Evolutionary conservation across 1,140 invertebrate genomes (phyloP).

Genomic region (Conopomorpha cramerella): DNA sequence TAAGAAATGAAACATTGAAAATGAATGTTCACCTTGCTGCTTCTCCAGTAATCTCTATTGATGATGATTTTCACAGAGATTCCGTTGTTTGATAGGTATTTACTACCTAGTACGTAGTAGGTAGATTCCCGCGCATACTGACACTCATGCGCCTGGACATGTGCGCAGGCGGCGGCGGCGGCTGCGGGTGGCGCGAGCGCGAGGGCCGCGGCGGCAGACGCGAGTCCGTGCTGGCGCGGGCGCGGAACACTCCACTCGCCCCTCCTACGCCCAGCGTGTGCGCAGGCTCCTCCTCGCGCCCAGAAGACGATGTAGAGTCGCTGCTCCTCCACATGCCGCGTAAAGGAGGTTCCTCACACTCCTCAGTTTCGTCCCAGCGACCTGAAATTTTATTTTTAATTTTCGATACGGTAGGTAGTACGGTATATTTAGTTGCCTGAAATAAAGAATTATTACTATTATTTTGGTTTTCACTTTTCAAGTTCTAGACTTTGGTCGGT

Average conservation of each 20-base stretch:
- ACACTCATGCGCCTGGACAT: conserved; percentile 39
- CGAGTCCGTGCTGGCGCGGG: conserved; percentile 42
- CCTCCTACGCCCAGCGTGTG: conserved; percentile 9
- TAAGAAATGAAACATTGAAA: too few species aligned
- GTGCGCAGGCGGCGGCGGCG: conserved; percentile 11
- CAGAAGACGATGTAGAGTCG: conserved; percentile 30
- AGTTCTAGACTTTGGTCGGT: too few species aligned
- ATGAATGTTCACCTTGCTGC: too few species aligned
- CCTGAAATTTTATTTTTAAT: conserved; percentile 24
- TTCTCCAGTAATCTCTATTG: too few species aligned
- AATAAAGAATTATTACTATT: too few species aligned
- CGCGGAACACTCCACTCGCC: too few species aligned
- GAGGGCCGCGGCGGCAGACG: conserved; percentile 34
- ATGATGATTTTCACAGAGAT: too few species aligned
- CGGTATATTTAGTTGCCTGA: too few species aligned
- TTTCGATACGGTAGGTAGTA: too few species aligned
- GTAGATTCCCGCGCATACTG: conserved; percentile 40
- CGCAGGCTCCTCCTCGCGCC: conserved; percentile 19
- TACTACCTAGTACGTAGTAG: conserved; percentile 23
- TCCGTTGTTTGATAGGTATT: neutral
- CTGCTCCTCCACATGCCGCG: conserved; percentile 25
- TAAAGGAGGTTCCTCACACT: too few species aligned
- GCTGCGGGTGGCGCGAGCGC: conserved; percentile 22
- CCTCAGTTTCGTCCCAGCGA: too few species aligned
- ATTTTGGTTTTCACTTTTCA: too few species aligned